Base-by-base conservation (phyloP, 2,888 invertebrate species). In the Diabrotica balteata region DNA sequence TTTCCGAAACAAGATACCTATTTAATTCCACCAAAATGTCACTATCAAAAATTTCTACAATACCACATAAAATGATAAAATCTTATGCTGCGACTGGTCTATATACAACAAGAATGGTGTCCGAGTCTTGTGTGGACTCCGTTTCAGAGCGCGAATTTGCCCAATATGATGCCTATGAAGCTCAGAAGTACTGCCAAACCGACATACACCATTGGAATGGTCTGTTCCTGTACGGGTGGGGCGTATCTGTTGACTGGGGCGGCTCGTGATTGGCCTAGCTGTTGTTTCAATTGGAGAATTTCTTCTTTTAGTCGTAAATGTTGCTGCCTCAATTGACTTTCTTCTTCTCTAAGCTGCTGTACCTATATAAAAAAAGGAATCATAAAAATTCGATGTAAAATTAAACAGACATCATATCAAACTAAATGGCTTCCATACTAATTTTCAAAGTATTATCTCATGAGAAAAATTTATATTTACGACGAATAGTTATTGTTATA, bases 281-380 rank as follows among this genome's bases (percentile, higher is more conserved):
- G 81, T 80, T 80, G 86, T 79, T 88, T 89, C 81, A 90, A 81
- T 78, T 88, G 88, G 76, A 90, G 82, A 77, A 91, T 75, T 84
- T 91, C 90, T 83, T 91, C 91, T 89, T 93, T 95, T 81, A 96
- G 88, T 84, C 90, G 89, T 78, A 93, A 86, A 87, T 94, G 94
- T 85, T 96, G 96, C 86, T 93, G 92, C 85, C 92, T 89, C 84
- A 96, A 86, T 82, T 88, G 88, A 84, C 90, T 91, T 81, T 93
- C 91, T 79, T 93, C 91, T 83, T 93, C 93, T 81, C 92, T 89
- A 80, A 95, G 87, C 83, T 89, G 89, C 82, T 89, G 90, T 61
- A 94, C 88, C 87, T 95, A 65, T 45, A n/a, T 45, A 32, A 32
- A 32, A 32, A 32, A 32, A 32, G 17, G 17, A 17, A 2, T 17